phyloP scores from a whole-genome alignment of 1,140 invertebrate genomes.

The Drosophila kohkoa region DNA sequence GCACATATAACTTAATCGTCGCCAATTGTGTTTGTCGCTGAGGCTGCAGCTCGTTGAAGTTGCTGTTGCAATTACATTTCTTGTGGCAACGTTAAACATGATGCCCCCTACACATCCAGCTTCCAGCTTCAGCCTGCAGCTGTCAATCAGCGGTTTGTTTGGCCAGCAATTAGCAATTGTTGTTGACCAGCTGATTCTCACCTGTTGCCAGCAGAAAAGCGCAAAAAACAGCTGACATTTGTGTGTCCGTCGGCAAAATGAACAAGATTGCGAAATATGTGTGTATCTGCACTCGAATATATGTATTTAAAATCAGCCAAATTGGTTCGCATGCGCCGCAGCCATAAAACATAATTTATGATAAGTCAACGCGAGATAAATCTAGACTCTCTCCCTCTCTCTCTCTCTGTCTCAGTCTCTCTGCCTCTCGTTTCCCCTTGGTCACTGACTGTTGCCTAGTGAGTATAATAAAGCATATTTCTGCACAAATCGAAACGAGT shows the following conservation, averaged over 20 bases:
- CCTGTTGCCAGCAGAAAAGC: conserved; percentile 55
- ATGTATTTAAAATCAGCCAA: conserved; percentile 49
- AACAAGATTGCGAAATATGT: conserved; percentile 30
- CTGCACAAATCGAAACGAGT: conserved; percentile 79
- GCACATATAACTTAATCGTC: conserved; percentile 75
- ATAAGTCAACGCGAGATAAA: conserved; percentile 55
- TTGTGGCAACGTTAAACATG: conserved; percentile 50
- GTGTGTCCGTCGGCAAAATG: conserved; percentile 35
- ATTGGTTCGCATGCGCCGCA: conserved; percentile 67
- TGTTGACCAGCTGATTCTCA: conserved; percentile 59
- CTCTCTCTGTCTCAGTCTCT: neutral
- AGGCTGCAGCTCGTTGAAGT: conserved; percentile 26
- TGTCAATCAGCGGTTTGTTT: conserved; percentile 53
- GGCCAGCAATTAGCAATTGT: conserved; percentile 53
- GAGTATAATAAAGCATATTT: conserved; percentile 79
- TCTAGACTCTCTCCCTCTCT: conserved; percentile 18
- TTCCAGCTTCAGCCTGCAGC: neutral
- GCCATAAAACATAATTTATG: conserved; percentile 82
- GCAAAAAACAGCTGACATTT: conserved; percentile 67
- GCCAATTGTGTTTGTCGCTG: conserved; percentile 64
- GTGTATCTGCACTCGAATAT: neutral
- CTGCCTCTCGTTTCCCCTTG: too few species aligned
- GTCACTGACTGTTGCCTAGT: neutral
- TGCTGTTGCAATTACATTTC: conserved; percentile 70
- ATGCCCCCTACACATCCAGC: neutral